phyloP scores from a whole-genome alignment of 2,113 vertebrate genomes.

The Lutjanus erythropterus region DNA sequence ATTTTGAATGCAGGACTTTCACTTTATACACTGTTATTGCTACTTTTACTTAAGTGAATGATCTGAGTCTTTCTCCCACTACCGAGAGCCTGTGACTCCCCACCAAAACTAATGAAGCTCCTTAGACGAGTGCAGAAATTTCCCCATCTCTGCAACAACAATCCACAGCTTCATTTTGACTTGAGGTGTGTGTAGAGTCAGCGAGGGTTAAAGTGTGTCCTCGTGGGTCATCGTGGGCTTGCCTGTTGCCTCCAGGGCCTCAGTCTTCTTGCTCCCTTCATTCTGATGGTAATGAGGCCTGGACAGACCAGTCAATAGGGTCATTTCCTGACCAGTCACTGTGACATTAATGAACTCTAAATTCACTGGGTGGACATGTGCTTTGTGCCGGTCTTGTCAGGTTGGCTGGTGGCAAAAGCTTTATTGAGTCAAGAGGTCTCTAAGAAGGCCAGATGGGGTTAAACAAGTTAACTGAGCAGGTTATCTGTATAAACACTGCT shows the following conservation, averaged over 20 bases:
- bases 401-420: slow-evolving; percentile 25
- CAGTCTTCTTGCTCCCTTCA: slow-evolving; percentile 38
- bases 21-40: too few relatives aligned
- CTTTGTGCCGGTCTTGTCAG: slow-evolving; percentile 60
- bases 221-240: slow-evolving; percentile 25
- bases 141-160: background rate
- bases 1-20: too few relatives aligned
- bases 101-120: background rate
- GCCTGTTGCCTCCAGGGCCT: slow-evolving; percentile 28
- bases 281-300: slow-evolving; percentile 81
- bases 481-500: slow-evolving; percentile 10
- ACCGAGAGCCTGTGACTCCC: too few relatives aligned
- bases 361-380: slow-evolving; percentile 67
- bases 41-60: too few relatives aligned
- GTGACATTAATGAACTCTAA: slow-evolving; percentile 83
- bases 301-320: slow-evolving; percentile 75
- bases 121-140: background rate
- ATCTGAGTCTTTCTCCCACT: too few relatives aligned
- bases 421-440: slow-evolving; percentile 41
- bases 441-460: slow-evolving; percentile 42
- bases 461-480: slow-evolving; percentile 41
- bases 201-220: slow-evolving; percentile 9
- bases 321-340: slow-evolving; percentile 82
- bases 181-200: slow-evolving; percentile 14
- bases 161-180: background rate